Percentiles rank a stretch among this genome's conserved stretches.
Conservation (phyloP, 2,113 vertebrate species). For the Rhea pennata region DNA sequence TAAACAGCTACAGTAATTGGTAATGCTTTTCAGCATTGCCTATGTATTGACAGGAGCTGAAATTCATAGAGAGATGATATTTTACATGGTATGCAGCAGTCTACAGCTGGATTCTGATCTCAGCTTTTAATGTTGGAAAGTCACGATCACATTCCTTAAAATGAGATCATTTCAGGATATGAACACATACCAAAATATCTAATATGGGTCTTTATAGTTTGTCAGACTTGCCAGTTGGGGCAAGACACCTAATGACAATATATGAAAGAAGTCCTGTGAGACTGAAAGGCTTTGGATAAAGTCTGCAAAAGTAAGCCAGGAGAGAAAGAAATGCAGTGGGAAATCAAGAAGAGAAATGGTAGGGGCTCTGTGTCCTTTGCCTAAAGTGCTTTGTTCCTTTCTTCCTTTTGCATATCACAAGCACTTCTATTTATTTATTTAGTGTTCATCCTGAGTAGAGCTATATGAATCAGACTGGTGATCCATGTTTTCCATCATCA, state of each 20-base stretch:
- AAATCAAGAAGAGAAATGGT: not conserved
- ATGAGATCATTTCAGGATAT: constrained; percentile 6
- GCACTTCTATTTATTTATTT: not conserved
- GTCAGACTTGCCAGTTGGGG: not conserved
- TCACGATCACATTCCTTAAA: constrained; percentile 18
- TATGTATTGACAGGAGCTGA: constrained; percentile 6
- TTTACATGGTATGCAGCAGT: not conserved
- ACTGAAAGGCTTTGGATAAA: not conserved
- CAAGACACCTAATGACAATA: not conserved
- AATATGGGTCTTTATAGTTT: not conserved
- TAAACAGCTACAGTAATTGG: constrained; percentile 39
- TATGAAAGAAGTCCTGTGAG: not conserved
- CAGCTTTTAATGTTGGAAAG: not conserved
- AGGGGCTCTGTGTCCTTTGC: not conserved
- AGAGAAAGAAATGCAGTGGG: not conserved
- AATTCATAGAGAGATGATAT: not conserved
- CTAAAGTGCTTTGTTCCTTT: not conserved
- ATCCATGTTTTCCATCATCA: not conserved
- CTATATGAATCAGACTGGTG: not conserved
- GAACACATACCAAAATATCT: not conserved
- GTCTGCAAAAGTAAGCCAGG: not conserved
- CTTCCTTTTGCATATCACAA: not conserved
- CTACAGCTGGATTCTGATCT: not conserved
- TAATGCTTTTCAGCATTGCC: constrained; percentile 25
- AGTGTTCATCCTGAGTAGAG: not conserved